Evolutionary conservation across 2,113 vertebrate genomes (phyloP), one percentile per base, ranked within the genome.

Genomic region (Alaudala cheleensis): DNA sequence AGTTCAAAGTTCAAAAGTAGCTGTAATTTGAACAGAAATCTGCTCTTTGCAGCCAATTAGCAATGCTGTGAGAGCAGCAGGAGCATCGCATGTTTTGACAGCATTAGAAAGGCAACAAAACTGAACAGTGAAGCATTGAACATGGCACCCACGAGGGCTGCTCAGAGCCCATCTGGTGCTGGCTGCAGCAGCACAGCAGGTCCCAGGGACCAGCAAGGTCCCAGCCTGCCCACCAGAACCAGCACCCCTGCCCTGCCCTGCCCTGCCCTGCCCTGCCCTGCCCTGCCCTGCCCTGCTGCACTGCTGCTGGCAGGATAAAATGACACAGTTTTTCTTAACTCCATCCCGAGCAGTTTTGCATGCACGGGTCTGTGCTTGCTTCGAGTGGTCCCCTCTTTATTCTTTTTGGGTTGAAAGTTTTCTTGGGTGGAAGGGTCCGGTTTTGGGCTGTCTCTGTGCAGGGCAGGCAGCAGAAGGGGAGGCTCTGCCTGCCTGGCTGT

Each of bases 21-120:
- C 58, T 82, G 87, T 37, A 88, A 74, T 77, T 31, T 64, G 85
- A 95, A 76, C 54, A 70, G 86, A 86, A 92, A 82, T 78, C 74
- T 95, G 81, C 56, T 86, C 83, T 85, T 86, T 91, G 87, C 80
- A 95, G 78, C 79, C 76, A 83, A 47, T 96, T 95, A 95, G 61
- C 83, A 66, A 92, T 64, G 56, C 85, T 93, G 76, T 7, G 61
- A 81, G 90, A 91, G 90, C 93, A 95, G 94, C 60, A 1, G 92
- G 92, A 88, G 69, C 17, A 5, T 62, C 71, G 69, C 7, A 1
- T 92, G 92, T 95, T 97, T 96, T 95, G 95, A 97, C 85, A 95
- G 87, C 33, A 4, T 50, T 89, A 76, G 93, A 94, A 92, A 88
- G 76, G 72, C 89, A 86, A 42, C 10, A 60, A 83, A 96, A 93